Evolutionary conservation across 2,888 invertebrate species (phyloP).

Genomic region (Physocephala rufipes): DNA sequence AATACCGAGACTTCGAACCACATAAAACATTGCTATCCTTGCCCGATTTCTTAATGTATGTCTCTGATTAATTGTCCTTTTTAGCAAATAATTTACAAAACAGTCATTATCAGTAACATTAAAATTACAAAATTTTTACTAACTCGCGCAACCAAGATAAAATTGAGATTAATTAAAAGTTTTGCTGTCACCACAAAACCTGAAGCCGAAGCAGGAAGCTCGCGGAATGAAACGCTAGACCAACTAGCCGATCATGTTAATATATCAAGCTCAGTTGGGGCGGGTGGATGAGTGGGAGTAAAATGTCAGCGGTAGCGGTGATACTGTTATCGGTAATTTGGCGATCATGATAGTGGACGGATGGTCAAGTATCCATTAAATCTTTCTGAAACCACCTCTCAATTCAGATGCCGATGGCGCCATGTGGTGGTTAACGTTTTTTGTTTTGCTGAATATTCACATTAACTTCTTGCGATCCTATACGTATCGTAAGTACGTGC

Average conservation of each 20-base stretch:
- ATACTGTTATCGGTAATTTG: too few relatives aligned
- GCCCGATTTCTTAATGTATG: not conserved
- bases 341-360: too few relatives aligned
- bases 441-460: not conserved
- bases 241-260: not conserved
- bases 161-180: slow-evolving; percentile 23
- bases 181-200: slow-evolving; percentile 29
- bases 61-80: slow-evolving; percentile 7
- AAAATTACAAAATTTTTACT: slow-evolving; percentile 12
- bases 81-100: slow-evolving; percentile 21
- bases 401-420: slow-evolving; percentile 7
- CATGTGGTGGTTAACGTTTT: not conserved
- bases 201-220: not conserved
- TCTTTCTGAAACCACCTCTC: not conserved
- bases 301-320: too few relatives aligned
- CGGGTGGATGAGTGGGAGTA: too few relatives aligned
- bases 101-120: not conserved
- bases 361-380: not conserved
- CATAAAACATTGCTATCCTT: not conserved
- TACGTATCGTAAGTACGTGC: too few relatives aligned
- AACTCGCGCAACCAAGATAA: slow-evolving; percentile 8
- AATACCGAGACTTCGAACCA: not conserved
- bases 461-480: not conserved
- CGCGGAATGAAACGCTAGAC: not conserved
- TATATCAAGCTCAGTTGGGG: too few relatives aligned